phyloP scores from a whole-genome alignment of 37 sponge, comb jelly and placozoan genomes.

The Axinella damicornis region DNA sequence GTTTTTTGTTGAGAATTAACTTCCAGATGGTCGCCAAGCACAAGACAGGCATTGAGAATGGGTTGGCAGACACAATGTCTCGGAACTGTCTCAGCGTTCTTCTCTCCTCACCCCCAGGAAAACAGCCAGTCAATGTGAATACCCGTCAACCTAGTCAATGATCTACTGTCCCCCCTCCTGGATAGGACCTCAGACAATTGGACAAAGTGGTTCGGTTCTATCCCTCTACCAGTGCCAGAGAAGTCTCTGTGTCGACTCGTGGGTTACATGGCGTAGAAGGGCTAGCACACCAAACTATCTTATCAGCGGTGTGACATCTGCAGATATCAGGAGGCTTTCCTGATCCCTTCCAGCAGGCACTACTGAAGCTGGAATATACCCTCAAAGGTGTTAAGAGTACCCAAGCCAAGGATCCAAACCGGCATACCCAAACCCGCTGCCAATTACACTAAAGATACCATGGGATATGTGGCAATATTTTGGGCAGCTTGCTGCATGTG shows the following conservation, averaged over 20 bases:
- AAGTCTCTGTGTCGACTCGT: slow-evolving; percentile 20
- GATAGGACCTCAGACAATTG: slow-evolving; percentile 43
- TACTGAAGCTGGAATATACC: slow-evolving; percentile 19
- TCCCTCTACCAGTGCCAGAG: slow-evolving; percentile 42
- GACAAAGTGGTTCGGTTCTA: slow-evolving; percentile 25
- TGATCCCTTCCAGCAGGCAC: background rate
- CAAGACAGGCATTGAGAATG: slow-evolving; percentile 31
- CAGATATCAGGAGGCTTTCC: slow-evolving; percentile 12
- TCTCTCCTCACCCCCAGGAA: slow-evolving; percentile 7
- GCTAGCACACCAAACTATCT: background rate
- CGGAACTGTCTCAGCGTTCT: slow-evolving; percentile 19
- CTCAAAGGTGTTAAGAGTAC: slow-evolving; percentile 15
- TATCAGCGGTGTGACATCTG: slow-evolving; percentile 37
- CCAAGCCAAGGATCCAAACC: slow-evolving; percentile 3
- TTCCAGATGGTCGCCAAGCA: slow-evolving; percentile 5
- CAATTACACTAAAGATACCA: slow-evolving; percentile 16
- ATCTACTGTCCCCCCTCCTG: slow-evolving; percentile 1
- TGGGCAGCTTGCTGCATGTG: slow-evolving; percentile 43
- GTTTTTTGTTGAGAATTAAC: slow-evolving; percentile 30
- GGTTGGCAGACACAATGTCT: slow-evolving; percentile 56
- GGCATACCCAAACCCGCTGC: background rate
- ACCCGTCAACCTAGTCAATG: background rate
- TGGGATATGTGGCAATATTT: slow-evolving; percentile 3
- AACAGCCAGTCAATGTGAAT: background rate
- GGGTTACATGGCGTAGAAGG: slow-evolving; percentile 1